Base-by-base conservation (phyloP, 1,140 invertebrate species). In the Coptotermes formosanus region DNA sequence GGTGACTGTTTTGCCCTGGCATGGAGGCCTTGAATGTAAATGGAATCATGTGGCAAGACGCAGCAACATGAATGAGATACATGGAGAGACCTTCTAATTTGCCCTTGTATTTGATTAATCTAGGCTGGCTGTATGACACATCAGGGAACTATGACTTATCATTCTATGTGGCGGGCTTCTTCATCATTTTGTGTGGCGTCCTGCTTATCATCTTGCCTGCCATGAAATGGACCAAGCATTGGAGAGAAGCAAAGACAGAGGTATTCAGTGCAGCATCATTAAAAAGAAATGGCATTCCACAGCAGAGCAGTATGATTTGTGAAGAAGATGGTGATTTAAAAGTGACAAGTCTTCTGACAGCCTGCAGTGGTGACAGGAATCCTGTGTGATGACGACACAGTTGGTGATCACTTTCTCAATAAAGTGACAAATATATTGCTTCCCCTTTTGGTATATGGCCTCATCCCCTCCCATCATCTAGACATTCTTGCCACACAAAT, bases 161-260 rank as follows among this genome's bases (percentile, higher is more conserved):
- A 0, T 98, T 98, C 91, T 97, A 97, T 91, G 90, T 96, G 86
- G 95, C 96, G 38, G 97, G 97, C 9, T 92, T 96, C 81, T 97
- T 97, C 91, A 96, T 98, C 86, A 94, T 94, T 64, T 87, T 98
- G 30, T 98, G 97, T 86, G 98, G 97, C 9, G 88, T 95, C 32
- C 94, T 98, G 85, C 91, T 98, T 82, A 91, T 96, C 81, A 90
- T 96, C 23, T 90, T 94, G 89, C 95, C 95, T 25, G 83, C 82
- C 25, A 43, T 69, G 52, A 64, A 75, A 82, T 86, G 86, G 82
- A 75, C 43, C 30, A 85, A 85, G 45, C 32, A 30, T 21, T 4
- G 83, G n/a, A 48, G 30, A 52, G 52, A 59, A 30, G 44, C 64
- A 64, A 64, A n/a, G 7, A 64, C 59, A n/a, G 30, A 30, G 25